Evolutionary conservation across 2,888 invertebrate genomes (phyloP), one percentile per base, ranked within the genome.

Genomic region (Stenodema calcarata): DNA sequence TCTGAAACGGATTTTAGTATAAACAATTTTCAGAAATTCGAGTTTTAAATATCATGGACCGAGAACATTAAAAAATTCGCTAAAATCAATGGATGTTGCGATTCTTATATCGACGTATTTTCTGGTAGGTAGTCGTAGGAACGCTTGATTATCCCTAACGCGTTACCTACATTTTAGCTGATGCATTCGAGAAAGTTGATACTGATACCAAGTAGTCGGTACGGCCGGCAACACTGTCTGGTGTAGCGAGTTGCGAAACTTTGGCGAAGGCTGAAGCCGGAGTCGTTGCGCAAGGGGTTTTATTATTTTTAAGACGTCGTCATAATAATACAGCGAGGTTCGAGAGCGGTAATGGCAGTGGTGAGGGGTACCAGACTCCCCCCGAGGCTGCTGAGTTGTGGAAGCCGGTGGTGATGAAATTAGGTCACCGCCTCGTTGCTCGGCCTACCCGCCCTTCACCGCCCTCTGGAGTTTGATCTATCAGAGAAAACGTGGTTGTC

Each of bases 371-470:
- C n/a, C 54, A 54, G 54, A 54, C 18, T n/a, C n/a, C n/a, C 62
- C 62, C 11, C 23, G 62, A 16, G 78, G 14, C 78, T 41, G 44
- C 78, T 42, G 78, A 42, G 78, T 44, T 78, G 44, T 78, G 78
- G 78, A 42, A 44, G 78, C 78, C 78, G 78, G 7, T n/a, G 7
- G 44, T 78, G 78, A 78, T 42, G 78, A 78, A 78, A 78, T 78
- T 78, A 42, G 78, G 78, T 78, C 78, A 78, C 41, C 44, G 78
- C 78, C 78, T 78, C 41, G 78, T 78, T 78, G 78, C 78, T 78
- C 76, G 18, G n/a, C 76, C 35, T 16, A 7, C 44, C 78, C 41
- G 12, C 75, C 35, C 16, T 35, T 30, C 42, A 6, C 75, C 35
- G 0, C 28, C 73, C 7, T 42, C 42, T 42, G 7, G 42, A 11